Evolutionary conservation across 2,888 invertebrate genomes (phyloP).

Genomic region (Cheilosia vulpina): DNA sequence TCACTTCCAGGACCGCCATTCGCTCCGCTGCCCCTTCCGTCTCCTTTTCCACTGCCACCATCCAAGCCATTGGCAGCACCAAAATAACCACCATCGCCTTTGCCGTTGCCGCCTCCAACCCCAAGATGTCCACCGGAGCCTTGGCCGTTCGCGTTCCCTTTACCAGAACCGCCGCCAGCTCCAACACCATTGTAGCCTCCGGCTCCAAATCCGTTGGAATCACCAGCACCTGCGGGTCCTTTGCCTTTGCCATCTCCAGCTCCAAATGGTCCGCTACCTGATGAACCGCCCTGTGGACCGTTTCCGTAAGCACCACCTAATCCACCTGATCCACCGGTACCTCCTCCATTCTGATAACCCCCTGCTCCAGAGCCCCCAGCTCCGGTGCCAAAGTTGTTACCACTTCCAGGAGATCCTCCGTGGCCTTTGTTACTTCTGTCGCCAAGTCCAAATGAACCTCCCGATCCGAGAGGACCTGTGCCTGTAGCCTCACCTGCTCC

Average conservation of each 20-base stretch:
- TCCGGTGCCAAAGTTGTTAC: constrained; percentile 7
- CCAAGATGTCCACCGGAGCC: constrained; percentile 5
- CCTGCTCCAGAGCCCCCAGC: constrained; percentile 28
- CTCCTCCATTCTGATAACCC: background rate
- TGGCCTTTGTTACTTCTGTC: constrained; percentile 68
- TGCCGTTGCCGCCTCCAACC: background rate
- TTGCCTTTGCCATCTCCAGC: background rate
- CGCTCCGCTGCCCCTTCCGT: background rate
- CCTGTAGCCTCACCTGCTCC: constrained; percentile 32
- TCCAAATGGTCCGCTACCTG: constrained; percentile 1
- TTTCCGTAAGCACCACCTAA: constrained; percentile 63
- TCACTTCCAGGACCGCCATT: constrained; percentile 3
- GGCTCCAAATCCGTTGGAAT: too few relatives aligned
- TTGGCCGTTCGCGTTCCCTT: background rate
- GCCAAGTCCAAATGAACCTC: constrained; percentile 60
- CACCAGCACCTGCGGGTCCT: too few relatives aligned
- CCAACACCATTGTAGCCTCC: too few relatives aligned
- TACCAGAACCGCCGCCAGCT: too few relatives aligned
- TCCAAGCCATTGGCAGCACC: constrained; percentile 4
- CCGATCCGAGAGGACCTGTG: background rate
- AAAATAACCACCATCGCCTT: constrained; percentile 1
- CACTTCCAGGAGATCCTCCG: constrained; percentile 63
- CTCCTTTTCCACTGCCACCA: background rate
- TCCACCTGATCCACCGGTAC: constrained; percentile 41
- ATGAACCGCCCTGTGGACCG: too few relatives aligned